Evolutionary conservation across 2,888 invertebrate species (phyloP), one percentile per base, ranked within the genome.

Genomic region (Dynastes tityus): DNA sequence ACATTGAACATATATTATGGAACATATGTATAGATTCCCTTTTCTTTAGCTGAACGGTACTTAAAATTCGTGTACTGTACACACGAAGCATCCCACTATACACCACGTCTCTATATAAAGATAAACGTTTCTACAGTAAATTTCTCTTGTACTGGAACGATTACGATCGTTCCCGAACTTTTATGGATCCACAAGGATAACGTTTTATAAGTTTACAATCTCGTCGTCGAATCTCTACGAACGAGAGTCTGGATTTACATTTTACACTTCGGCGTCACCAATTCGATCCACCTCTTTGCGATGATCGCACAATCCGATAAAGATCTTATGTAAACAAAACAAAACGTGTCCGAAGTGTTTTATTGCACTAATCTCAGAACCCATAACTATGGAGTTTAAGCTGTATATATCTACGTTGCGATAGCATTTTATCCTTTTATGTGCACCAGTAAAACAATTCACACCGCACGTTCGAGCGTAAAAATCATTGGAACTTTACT

Each of bases 371-470:
- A 73, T 73, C 73, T 22, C 37, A 40, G 73, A 73, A 73, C 73
- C 73, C 45, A 73, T 73, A 73, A 73, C 73, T 37, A 40, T 40
- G 22, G 40, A 61, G 37, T 40, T 45, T 58, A 58, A 61, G 53
- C 45, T 58, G 65, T 53, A 16, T 29, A 55, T 71, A 55, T 55
- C 40, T 73, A 73, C 53, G 73, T n/a, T 22, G 22, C 61, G 73
- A 73, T 73, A 40, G 37, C 40, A 53, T 73, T 73, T 73, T 73
- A 27, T 61, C 73, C 61, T 8, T 73, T 73, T 73, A 73, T 73
- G 27, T 73, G 61, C 58, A 73, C 58, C 73, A 73, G 73, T 73
- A 73, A 73, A 73, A 61, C 73, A 73, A 73, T 73, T 73, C 73
- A 73, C 73, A 73, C 71, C 16, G 71, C 55, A 58, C n/a, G 71